Base-by-base conservation (phyloP, 2,113 vertebrate genomes). In the Pitta sordida region DNA sequence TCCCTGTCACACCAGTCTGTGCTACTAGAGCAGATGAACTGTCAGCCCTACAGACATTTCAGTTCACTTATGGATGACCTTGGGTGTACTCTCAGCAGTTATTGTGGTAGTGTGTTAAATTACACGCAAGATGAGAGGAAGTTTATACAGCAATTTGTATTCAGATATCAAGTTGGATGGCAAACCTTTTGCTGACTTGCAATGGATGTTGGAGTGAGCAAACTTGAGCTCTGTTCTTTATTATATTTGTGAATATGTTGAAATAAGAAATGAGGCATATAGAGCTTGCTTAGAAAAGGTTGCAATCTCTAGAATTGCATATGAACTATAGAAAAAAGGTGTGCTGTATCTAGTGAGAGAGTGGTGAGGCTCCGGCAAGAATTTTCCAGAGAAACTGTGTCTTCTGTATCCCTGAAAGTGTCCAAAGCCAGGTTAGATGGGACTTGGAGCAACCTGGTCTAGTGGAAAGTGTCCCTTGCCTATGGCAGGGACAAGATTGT, bases 21-120 rank as follows among this genome's bases (percentile, higher is more conserved):
- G 23, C 18, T 37, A 1, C 26, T 15, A 4, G 9, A 63, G 13
- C 1, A 2, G 26, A n/a, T 1, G 2, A 83, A 23, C 3, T 44
- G 51, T n/a, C 13, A 37, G 19, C 4, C 26, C 46, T 46, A 27
- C 29, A 39, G 29, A 6, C 20, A 3, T 52, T 77, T 78, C 39
- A 30, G 14, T 16, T 63, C 55, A 11, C 62, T 64, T 74, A 34
- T 5, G 14, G 2, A 2, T 39, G 71, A 87, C 62, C 74, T 49
- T 17, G 67, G 48, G 29, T 10, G 48, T 9, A 60, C n/a, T 65
- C 22, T 80, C 2, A 1, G 21, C 32, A 27, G 59, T 30, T 55
- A 3, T 4, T 65, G 44, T 6, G n/a, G 34, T 14, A 13, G 32
- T 48, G 8, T 0, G 2, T 44, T 71, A 79, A 81, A 78, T 78